A percentile compares a stretch with the other conserved stretches of the same genome.
phyloP scores from a whole-genome alignment of 2,797 vertebrate genomes.

The Manis crassicaudata region DNA sequence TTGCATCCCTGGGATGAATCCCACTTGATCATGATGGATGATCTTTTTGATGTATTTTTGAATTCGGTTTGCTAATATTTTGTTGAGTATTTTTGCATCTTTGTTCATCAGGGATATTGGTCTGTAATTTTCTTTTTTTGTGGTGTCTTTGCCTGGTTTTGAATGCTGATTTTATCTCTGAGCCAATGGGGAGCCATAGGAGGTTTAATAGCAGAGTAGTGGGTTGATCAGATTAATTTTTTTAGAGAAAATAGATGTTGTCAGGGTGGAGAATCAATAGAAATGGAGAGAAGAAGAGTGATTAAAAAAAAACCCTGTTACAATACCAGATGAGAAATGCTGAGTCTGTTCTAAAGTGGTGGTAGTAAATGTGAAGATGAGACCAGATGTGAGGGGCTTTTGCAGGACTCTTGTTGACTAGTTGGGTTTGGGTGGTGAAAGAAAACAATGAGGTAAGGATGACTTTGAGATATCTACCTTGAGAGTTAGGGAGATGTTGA shows the following conservation, averaged over 20 bases:
- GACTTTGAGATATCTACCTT: background rate
- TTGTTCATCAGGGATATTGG: too few relatives aligned
- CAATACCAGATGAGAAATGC: background rate
- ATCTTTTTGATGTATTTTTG: too few relatives aligned
- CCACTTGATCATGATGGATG: too few relatives aligned
- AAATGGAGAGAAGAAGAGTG: constrained; percentile 8
- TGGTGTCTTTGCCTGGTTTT: background rate
- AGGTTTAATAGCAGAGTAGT: constrained; percentile 7
- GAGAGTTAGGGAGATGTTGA: background rate
- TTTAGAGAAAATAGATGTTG: constrained; percentile 17
- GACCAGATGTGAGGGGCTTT: background rate
- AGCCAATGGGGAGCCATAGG: background rate
- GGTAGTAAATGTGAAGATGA: background rate
- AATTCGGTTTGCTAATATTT: too few relatives aligned
- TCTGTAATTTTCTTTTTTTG: too few relatives aligned
- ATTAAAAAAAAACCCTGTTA: background rate
- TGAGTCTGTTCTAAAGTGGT: background rate
- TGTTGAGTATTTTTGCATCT: too few relatives aligned
- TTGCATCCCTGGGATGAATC: too few relatives aligned
- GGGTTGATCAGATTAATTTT: background rate
- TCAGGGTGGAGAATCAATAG: background rate
- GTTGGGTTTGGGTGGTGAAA: background rate
- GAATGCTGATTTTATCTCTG: constrained; percentile 6
- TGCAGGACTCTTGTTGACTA: background rate
- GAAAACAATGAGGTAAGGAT: constrained; percentile 16